phyloP scores from a whole-genome alignment of 2,888 invertebrate genomes.

The Nephrotoma appendiculata region DNA sequence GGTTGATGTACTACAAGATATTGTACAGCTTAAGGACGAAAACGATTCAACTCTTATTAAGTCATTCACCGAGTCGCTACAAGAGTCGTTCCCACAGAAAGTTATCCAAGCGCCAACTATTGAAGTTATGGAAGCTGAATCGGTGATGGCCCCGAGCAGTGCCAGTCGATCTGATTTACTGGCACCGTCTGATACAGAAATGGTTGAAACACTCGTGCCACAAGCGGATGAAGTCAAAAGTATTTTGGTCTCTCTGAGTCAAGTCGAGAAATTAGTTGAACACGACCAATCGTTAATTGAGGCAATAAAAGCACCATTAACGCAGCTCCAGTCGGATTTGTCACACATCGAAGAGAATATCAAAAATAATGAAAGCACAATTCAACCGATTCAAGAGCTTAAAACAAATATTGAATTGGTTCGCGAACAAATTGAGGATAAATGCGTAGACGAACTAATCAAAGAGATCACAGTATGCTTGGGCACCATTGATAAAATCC shows the following conservation, averaged over 20 bases:
- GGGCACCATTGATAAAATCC: not conserved
- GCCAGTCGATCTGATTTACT: not conserved
- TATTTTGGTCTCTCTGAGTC: not conserved
- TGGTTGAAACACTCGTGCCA: not conserved
- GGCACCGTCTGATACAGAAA: not conserved
- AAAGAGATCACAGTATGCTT: not conserved
- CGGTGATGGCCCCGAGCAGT: not conserved
- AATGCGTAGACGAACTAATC: constrained; percentile 15
- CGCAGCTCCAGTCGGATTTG: not conserved
- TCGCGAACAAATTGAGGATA: constrained; percentile 17
- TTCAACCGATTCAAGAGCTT: not conserved
- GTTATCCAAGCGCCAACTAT: not conserved
- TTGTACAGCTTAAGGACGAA: constrained; percentile 36
- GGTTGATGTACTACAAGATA: constrained; percentile 23
- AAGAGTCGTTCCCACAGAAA: not conserved
- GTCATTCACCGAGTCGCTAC: not conserved
- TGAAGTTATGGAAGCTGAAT: not conserved
- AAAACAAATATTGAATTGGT: constrained; percentile 15
- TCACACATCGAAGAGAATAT: not conserved
- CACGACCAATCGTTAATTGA: not conserved
- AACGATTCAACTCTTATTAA: constrained; percentile 36
- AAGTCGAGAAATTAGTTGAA: not conserved
- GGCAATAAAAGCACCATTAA: not conserved
- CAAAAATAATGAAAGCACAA: not conserved
- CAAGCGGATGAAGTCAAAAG: not conserved